Evolutionary conservation across 1,140 invertebrate genomes (phyloP).

Genomic region (Procambarus virginalis): DNA sequence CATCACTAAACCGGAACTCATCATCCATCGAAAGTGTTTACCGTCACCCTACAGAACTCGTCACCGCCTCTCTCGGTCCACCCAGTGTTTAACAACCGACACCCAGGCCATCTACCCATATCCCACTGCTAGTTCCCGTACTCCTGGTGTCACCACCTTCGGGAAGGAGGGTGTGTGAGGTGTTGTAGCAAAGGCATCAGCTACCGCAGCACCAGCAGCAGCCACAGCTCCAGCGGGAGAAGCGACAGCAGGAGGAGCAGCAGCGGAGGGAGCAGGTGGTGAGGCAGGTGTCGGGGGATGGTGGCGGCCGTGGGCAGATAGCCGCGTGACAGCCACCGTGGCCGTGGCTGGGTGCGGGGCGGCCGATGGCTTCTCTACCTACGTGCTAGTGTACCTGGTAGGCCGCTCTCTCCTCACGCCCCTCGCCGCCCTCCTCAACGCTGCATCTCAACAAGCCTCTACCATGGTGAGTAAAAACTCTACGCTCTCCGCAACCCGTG

Average conservation of each 20-base stretch:
- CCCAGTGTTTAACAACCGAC: background rate
- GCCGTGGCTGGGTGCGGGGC: slow-evolving; percentile 55
- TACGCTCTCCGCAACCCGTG: background rate
- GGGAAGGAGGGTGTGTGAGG: background rate
- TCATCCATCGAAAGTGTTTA: too few relatives aligned
- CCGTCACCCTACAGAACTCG: too few relatives aligned
- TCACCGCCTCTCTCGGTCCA: background rate
- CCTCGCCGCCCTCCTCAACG: slow-evolving; percentile 48
- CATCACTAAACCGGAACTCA: too few relatives aligned
- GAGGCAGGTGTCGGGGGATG: slow-evolving; percentile 42
- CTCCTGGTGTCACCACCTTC: background rate
- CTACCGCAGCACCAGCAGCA: background rate
- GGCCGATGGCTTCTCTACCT: slow-evolving; percentile 62
- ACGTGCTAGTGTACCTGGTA: slow-evolving; percentile 55
- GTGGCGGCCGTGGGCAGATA: slow-evolving; percentile 38
- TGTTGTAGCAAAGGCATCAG: background rate
- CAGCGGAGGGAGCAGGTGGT: slow-evolving; percentile 1
- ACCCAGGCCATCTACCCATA: background rate
- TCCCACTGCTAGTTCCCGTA: background rate
- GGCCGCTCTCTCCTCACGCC: slow-evolving; percentile 58
- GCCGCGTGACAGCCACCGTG: slow-evolving; percentile 44
- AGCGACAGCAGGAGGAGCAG: background rate
- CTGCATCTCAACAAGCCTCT: slow-evolving; percentile 60
- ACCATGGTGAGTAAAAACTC: slow-evolving; percentile 46
- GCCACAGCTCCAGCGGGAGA: background rate